Conservation (phyloP, 1,140 invertebrate species). For the Apis florea region DNA sequence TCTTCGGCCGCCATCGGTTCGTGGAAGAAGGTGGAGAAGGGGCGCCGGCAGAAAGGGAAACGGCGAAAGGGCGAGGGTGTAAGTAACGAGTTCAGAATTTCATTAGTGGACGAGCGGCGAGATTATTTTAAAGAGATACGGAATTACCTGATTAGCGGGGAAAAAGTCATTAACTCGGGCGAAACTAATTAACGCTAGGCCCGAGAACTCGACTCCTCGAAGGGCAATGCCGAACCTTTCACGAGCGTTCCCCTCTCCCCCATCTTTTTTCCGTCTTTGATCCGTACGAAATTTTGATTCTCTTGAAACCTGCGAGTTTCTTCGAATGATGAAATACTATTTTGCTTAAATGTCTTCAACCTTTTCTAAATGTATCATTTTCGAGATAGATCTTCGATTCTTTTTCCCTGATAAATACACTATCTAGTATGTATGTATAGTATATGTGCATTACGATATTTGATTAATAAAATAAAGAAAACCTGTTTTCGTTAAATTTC, state of each 20-base stretch:
- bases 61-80: conserved; percentile 71
- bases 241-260: conserved; percentile 18
- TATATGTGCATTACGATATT: too few relatives aligned
- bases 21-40: conserved; percentile 21
- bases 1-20: conserved; percentile 16
- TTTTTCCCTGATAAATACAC: too few relatives aligned
- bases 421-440: too few relatives aligned
- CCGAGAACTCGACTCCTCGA: conserved; percentile 46
- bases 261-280: conserved; percentile 44
- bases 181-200: conserved; percentile 80
- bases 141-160: conserved; percentile 81
- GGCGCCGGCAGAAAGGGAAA: conserved; percentile 55
- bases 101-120: conserved; percentile 79
- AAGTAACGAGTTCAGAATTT: conserved; percentile 81
- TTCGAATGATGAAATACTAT: too few relatives aligned
- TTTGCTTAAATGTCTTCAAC: too few relatives aligned
- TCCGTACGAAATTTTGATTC: conserved; percentile 32
- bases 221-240: conserved; percentile 29
- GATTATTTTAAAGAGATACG: conserved; percentile 82
- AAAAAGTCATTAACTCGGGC: conserved; percentile 81
- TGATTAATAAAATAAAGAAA: too few relatives aligned
- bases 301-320: not conserved
- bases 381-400: too few relatives aligned
- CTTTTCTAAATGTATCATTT: too few relatives aligned
- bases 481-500: too few relatives aligned